phyloP scores from a whole-genome alignment of 2,888 invertebrate species.

The Andrena bucephala region DNA sequence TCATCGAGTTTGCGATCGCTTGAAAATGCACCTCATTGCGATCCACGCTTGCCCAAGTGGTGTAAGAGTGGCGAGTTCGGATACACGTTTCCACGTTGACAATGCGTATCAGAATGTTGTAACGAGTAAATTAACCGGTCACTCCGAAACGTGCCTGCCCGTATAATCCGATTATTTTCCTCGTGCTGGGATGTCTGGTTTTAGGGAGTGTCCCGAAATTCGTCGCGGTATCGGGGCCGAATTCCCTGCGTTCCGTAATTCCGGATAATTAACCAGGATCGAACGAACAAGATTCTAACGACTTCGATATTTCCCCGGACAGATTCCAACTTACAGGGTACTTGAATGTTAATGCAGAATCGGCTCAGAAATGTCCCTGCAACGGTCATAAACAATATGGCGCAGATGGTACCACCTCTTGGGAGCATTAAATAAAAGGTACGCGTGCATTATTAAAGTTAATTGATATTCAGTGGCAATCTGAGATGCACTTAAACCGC shows the following conservation, averaged over 20 bases:
- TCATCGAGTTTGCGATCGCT: slow-evolving; percentile 14
- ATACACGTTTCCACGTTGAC: slow-evolving; percentile 17
- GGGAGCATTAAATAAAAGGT: too few relatives aligned
- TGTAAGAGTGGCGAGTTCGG: slow-evolving; percentile 26
- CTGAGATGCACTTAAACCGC: too few relatives aligned
- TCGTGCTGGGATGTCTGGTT: slow-evolving; percentile 52
- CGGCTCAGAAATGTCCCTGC: too few relatives aligned
- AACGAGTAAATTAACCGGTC: slow-evolving; percentile 49
- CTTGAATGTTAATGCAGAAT: background rate
- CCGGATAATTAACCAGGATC: slow-evolving; percentile 67
- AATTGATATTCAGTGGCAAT: too few relatives aligned
- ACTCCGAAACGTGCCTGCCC: slow-evolving; percentile 55
- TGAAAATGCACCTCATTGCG: slow-evolving; percentile 9
- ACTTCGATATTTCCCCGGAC: slow-evolving; percentile 22
- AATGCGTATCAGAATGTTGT: slow-evolving; percentile 39
- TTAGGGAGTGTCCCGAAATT: slow-evolving; percentile 64
- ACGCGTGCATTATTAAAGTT: too few relatives aligned
- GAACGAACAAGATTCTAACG: slow-evolving; percentile 18
- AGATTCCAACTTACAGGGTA: background rate
- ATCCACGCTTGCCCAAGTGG: slow-evolving; percentile 7
- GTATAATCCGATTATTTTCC: slow-evolving; percentile 74
- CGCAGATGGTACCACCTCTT: too few relatives aligned
- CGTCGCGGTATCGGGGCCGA: slow-evolving; percentile 56
- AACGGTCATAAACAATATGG: too few relatives aligned
- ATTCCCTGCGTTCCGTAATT: slow-evolving; percentile 66